Conservation (phyloP, 2,113 vertebrate species). For the Xenopus borealis region DNA sequence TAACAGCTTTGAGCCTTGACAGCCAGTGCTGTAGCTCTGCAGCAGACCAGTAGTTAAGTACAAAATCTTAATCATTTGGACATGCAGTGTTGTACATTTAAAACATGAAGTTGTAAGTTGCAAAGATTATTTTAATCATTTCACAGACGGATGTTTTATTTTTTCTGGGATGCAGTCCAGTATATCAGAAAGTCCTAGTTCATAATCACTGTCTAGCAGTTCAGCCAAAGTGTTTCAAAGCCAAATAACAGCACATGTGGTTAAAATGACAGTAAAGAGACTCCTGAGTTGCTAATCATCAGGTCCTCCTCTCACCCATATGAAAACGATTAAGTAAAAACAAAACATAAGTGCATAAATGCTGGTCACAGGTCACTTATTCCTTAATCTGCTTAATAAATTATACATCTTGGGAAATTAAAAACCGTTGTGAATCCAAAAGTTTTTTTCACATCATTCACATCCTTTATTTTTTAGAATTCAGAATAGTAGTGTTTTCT, state of each 20-base stretch:
- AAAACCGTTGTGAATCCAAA: too few species aligned
- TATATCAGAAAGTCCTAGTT: neutral
- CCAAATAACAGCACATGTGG: conserved; percentile 6
- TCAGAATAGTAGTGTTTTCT: too few species aligned
- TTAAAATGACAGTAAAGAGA: conserved; percentile 12
- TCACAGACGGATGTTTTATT: neutral
- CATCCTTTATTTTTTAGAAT: too few species aligned
- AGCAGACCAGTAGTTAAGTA: too few species aligned
- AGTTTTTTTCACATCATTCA: too few species aligned
- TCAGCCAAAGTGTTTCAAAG: conserved; percentile 8
- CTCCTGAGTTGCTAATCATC: neutral
- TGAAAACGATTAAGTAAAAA: conserved; percentile 6
- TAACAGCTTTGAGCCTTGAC: too few species aligned
- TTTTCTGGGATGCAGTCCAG: too few species aligned
- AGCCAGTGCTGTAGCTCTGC: too few species aligned
- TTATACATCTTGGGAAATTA: neutral
- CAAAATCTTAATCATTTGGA: neutral
- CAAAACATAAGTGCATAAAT: neutral
- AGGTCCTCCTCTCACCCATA: neutral
- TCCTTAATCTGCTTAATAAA: neutral
- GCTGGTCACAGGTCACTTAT: neutral
- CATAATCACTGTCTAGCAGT: neutral
- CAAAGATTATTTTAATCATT: neutral
- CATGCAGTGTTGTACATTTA: neutral
- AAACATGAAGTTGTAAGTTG: neutral